Evolutionary conservation across 2,797 vertebrate genomes (phyloP), one percentile per base, ranked within the genome.

Genomic region (Neosilurus mollespiculum): DNA sequence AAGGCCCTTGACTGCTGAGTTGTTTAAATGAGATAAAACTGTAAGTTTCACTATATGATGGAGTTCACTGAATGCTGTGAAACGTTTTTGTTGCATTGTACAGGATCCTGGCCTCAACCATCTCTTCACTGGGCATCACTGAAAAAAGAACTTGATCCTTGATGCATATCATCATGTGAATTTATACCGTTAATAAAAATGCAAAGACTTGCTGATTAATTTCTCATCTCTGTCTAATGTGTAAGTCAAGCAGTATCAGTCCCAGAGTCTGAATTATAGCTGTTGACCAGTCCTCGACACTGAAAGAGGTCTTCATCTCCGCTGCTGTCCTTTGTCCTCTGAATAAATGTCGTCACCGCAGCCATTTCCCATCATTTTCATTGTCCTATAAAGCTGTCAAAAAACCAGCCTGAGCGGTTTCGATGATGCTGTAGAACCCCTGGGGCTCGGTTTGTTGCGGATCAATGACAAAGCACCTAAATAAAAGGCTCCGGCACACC

Each of bases 321-420:
- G 59, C 16, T 26, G 18, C 15, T 24, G 67, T 53, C 54, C 43
- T 14, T 22, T 43, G 22, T 64, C 67, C 77, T 62, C 18, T 61
- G 72, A 58, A 37, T 14, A 8, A 78, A 34, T 24, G 26, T 64
- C 30, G 9, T 75, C 70, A 66, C 54, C 22, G 53, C 43, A 73
- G 18, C 30, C 49, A 30, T 67, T 61, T 81, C 72, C 67, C 65
- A 16, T 69, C 58, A n/a, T 66, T 61, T 72, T 73, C 64, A 51
- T 54, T 22, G 49, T 24, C 24, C 26, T 26, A 73, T 67, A 82
- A 37, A 84, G 56, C 62, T 76, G 37, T 70, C 78, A 51, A 58
- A 78, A 65, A 72, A 43, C 30, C 53, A 72, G 34, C 62, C 7
- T n/a, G 22, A 59, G 26, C 9, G n/a, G 51, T 43, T 84, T 69